A percentile compares a stretch with the other conserved stretches of the same genome.
These are phyloP conservation scores for Scomber japonicus DNA, from an alignment of 2,113 vertebrate species.

Conservation along the genomic window DNA sequence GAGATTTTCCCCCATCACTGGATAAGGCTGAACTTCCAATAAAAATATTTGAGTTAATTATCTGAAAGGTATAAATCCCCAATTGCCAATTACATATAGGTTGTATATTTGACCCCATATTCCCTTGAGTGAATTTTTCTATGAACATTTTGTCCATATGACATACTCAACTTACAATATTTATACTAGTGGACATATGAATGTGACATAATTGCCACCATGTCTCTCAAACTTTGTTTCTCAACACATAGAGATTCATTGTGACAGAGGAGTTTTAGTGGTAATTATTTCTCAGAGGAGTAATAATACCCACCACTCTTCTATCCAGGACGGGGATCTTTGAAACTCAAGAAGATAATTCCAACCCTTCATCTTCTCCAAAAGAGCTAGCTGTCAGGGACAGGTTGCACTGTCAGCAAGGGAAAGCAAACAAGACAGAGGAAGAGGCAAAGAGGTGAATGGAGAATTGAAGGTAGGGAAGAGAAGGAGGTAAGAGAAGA, in stretches of 20 bases:
- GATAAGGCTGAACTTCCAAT: background rate
- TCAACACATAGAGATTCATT: constrained; percentile 29
- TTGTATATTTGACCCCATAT: constrained; percentile 27
- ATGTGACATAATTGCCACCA: constrained; percentile 63
- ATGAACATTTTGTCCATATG: constrained; percentile 24
- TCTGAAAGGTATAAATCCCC: constrained; percentile 22
- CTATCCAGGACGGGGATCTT: constrained; percentile 44
- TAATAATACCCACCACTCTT: constrained; percentile 51
- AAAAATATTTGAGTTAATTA: constrained; percentile 32
- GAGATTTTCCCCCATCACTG: background rate
- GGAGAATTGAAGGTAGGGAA: background rate
- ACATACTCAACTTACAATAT: constrained; percentile 64
- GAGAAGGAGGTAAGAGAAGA: background rate
- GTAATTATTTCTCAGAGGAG: constrained; percentile 62
- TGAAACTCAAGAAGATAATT: constrained; percentile 71
- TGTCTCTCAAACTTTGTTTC: constrained; percentile 39
- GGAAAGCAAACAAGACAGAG: constrained; percentile 31
- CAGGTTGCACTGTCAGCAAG: constrained; percentile 29
- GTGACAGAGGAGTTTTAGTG: constrained; percentile 14
- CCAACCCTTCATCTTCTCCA: constrained; percentile 52
- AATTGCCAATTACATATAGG: constrained; percentile 17
- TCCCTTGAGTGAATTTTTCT: constrained; percentile 38
- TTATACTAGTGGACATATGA: constrained; percentile 64
- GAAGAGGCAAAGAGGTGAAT: constrained; percentile 3
- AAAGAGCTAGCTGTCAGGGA: constrained; percentile 47